Conservation (phyloP, 2,888 invertebrate species). For the Magallana nippona region DNA sequence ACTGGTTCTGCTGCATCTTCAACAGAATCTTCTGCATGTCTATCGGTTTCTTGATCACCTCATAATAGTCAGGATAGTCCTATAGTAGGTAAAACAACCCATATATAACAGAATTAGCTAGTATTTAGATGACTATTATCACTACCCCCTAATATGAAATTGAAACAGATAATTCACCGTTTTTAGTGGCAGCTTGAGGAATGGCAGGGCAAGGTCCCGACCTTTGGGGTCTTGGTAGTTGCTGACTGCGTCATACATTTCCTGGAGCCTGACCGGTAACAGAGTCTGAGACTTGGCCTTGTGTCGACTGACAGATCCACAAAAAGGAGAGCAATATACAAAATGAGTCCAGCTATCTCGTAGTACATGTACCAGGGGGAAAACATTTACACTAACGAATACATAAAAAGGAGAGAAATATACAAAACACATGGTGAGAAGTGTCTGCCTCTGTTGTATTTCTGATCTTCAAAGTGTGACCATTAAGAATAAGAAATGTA, state of each 20-base stretch:
- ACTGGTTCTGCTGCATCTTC: constrained; percentile 91
- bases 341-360: neutral
- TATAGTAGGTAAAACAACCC: constrained; percentile 70
- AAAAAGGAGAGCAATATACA: neutral
- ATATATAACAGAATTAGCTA: too few relatives aligned
- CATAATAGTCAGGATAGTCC: constrained; percentile 97
- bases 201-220: constrained; percentile 95
- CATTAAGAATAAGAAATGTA: too few relatives aligned
- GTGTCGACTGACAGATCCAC: constrained; percentile 37
- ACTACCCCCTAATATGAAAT: too few relatives aligned
- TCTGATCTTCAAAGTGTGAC: too few relatives aligned
- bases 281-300: constrained; percentile 47
- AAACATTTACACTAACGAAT: too few relatives aligned
- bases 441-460: too few relatives aligned
- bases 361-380: too few relatives aligned
- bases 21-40: constrained; percentile 95
- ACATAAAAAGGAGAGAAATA: too few relatives aligned
- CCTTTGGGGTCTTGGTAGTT: constrained; percentile 90
- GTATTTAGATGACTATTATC: too few relatives aligned
- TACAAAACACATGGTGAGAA: too few relatives aligned
- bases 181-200: constrained; percentile 96
- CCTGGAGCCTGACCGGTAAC: constrained; percentile 89
- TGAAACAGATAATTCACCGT: constrained; percentile 81
- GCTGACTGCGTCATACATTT: constrained; percentile 92
- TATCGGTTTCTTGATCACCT: constrained; percentile 95